Evolutionary conservation across 2,888 invertebrate genomes (phyloP).

Genomic region (Himalopsyche anomala): DNA sequence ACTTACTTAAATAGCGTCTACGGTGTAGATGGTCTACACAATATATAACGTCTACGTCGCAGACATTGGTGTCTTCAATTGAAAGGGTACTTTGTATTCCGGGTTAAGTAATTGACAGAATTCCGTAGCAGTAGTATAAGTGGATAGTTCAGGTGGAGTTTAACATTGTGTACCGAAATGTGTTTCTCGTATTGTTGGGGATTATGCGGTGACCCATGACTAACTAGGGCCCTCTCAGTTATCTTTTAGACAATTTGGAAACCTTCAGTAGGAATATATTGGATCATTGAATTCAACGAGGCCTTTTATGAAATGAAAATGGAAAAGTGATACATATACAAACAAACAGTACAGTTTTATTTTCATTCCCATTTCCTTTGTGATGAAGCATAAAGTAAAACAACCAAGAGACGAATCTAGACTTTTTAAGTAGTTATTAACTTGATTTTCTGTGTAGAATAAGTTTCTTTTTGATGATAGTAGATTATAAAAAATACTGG

Average conservation of each 20-base stretch:
- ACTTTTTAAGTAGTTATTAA: too few species aligned
- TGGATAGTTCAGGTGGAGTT: not conserved
- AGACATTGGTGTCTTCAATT: not conserved
- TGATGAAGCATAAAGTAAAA: too few species aligned
- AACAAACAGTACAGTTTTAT: too few species aligned
- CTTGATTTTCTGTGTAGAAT: too few species aligned
- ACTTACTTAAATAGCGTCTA: too few species aligned
- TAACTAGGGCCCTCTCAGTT: constrained; percentile 1
- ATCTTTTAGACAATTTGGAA: constrained; percentile 24
- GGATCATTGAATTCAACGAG: constrained; percentile 38
- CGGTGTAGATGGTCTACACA: not conserved
- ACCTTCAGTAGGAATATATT: constrained; percentile 3
- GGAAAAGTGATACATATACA: too few species aligned
- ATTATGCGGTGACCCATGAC: constrained; percentile 38
- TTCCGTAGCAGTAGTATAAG: not conserved
- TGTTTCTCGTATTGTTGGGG: not conserved
- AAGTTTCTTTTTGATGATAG: too few species aligned
- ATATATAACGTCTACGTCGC: not conserved
- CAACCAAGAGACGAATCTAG: too few species aligned
- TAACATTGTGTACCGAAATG: constrained; percentile 19
- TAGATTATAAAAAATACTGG: too few species aligned
- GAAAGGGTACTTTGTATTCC: constrained; percentile 31
- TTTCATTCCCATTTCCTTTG: too few species aligned
- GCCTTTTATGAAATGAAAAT: not conserved
- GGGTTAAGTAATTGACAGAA: constrained; percentile 40